A percentile compares a stretch with the other conserved stretches of the same genome.
phyloP scores from a whole-genome alignment of 2,888 invertebrate genomes.

The Pseudococcus jackbeardsleyi region DNA sequence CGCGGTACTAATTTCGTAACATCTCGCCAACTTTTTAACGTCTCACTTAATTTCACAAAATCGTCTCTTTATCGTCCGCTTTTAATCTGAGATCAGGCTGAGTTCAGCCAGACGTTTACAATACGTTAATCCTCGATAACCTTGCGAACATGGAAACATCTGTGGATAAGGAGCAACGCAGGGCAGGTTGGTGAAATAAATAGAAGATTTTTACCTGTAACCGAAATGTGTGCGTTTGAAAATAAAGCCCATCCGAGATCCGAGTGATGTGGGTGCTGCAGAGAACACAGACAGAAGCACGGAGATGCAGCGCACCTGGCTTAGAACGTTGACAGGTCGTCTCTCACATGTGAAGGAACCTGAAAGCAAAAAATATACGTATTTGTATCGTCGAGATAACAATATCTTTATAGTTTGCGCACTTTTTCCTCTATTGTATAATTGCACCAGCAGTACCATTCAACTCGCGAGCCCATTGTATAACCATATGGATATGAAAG shows the following conservation, averaged over 20 bases:
- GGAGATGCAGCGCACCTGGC: conserved; percentile 38
- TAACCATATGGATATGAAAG: conserved; percentile 6
- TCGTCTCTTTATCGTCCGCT: conserved; percentile 5
- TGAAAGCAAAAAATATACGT: conserved; percentile 37
- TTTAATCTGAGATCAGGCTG: neutral
- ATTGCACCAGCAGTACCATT: conserved; percentile 20
- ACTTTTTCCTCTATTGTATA: conserved; percentile 35
- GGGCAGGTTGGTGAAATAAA: conserved; percentile 44
- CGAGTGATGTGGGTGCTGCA: conserved; percentile 40
- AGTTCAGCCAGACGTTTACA: conserved; percentile 30
- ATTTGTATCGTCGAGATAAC: neutral
- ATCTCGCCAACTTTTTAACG: neutral
- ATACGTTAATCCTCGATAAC: conserved; percentile 51
- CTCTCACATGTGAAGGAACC: conserved; percentile 36
- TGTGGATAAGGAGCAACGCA: conserved; percentile 28
- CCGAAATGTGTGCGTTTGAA: conserved; percentile 36
- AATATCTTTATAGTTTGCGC: conserved; percentile 44
- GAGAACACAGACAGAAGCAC: neutral
- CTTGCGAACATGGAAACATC: conserved; percentile 37
- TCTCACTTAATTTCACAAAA: conserved; percentile 35
- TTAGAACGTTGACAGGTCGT: conserved; percentile 53
- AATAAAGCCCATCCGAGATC: conserved; percentile 9
- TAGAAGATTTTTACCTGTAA: conserved; percentile 54
- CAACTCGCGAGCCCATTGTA: neutral
- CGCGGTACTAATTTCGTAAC: neutral